Conservation (phyloP, 2,113 vertebrate genomes). For the Echinops telfairi region DNA sequence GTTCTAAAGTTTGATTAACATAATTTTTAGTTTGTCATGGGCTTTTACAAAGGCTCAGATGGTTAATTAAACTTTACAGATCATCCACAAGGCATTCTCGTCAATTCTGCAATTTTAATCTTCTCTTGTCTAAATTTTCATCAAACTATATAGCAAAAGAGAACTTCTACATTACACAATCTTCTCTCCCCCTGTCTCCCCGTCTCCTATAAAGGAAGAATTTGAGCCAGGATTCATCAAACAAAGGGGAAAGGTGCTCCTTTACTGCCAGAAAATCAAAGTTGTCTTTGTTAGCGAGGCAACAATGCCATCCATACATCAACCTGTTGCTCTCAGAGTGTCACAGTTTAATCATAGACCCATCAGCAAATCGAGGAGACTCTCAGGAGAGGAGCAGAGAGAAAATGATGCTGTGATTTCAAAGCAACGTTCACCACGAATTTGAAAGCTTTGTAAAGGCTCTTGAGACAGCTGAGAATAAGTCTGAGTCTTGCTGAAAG, state of each 20-base stretch:
- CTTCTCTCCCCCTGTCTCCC: background rate
- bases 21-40: background rate
- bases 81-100: background rate
- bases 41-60: background rate
- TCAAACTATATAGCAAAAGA: background rate
- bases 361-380: background rate
- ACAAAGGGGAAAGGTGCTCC: background rate
- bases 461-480: background rate
- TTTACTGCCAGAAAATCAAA: slow-evolving; percentile 20
- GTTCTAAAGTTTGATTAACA: background rate
- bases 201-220: background rate
- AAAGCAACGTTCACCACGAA: slow-evolving; percentile 1
- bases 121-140: slow-evolving; percentile 3
- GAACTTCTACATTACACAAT: background rate
- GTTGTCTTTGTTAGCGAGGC: background rate
- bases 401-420: background rate
- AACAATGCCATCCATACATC: background rate
- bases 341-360: background rate
- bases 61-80: background rate
- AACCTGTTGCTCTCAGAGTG: background rate
- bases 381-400: background rate
- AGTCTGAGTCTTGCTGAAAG: background rate
- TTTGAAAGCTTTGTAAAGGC: background rate
- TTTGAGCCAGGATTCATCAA: background rate
- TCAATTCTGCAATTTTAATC: slow-evolving; percentile 15